These are phyloP conservation scores for Lontra canadensis DNA, from an alignment of 2,113 vertebrate species.

Conservation along the genomic window DNA sequence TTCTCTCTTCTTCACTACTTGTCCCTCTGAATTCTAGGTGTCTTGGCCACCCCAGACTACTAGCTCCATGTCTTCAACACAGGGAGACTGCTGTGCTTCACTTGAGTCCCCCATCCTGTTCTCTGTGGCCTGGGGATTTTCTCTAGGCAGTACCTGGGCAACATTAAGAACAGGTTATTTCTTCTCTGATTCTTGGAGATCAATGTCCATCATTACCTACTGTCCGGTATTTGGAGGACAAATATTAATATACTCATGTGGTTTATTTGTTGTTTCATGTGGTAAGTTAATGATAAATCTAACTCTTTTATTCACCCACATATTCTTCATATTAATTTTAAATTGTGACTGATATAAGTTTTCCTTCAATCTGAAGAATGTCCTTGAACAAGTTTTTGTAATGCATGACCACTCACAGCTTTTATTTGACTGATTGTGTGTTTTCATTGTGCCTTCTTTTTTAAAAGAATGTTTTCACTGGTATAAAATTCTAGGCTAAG, in stretches of 20 bases:
- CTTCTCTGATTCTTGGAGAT: not conserved
- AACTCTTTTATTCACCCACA: not conserved
- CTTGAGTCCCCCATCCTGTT: not conserved
- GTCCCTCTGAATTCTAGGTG: not conserved
- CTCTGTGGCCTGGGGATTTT: not conserved
- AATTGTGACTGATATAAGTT: not conserved
- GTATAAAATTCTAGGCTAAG: not conserved
- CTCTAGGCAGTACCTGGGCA: not conserved
- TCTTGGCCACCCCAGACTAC: not conserved
- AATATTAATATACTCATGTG: not conserved
- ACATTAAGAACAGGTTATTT: not conserved
- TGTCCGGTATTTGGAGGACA: not conserved
- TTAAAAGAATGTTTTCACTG: not conserved
- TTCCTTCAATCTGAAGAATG: not conserved
- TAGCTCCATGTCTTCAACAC: not conserved
- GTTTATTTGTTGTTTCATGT: not conserved
- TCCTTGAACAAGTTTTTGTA: not conserved
- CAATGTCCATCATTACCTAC: not conserved
- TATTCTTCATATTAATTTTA: not conserved
- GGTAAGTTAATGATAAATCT: not conserved
- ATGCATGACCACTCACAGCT: not conserved
- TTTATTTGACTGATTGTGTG: not conserved
- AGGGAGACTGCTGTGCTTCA: not conserved
- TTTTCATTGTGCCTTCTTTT: not conserved
- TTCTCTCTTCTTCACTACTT: not conserved